phyloP scores from a whole-genome alignment of 2,888 invertebrate species.

The Eledona agricola region DNA sequence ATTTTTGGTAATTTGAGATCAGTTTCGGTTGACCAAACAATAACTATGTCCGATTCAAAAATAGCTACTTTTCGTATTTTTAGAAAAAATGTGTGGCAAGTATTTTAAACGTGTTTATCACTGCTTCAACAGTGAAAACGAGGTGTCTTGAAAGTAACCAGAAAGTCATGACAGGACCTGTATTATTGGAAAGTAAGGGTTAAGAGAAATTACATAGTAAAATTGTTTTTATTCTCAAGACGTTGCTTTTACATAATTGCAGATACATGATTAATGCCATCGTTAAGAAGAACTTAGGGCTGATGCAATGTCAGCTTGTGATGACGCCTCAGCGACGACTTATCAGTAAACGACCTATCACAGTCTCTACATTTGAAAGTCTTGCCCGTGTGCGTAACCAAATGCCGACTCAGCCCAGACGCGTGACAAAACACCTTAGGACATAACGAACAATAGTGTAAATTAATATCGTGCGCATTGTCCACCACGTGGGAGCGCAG shows the following conservation, averaged over 20 bases:
- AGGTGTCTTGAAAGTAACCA: too few species aligned
- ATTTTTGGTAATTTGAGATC: constrained; percentile 13
- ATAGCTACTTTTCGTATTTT: constrained; percentile 17
- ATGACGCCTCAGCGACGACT: constrained; percentile 76
- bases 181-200: too few species aligned
- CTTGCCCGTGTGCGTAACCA: constrained; percentile 72
- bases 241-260: too few species aligned
- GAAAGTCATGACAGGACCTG: too few species aligned
- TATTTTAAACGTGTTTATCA: too few species aligned
- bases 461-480: constrained; percentile 66
- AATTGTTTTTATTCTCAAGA: too few species aligned
- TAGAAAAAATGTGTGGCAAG: constrained; percentile 19
- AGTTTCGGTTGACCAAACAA: too few species aligned
- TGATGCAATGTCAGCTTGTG: constrained; percentile 59
- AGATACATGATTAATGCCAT: background rate
- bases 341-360: constrained; percentile 74
- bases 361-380: constrained; percentile 73
- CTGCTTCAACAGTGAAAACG: too few species aligned
- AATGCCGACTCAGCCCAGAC: constrained; percentile 75
- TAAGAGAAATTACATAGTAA: too few species aligned
- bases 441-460: constrained; percentile 74
- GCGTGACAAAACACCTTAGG: constrained; percentile 70
- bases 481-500: constrained; percentile 68
- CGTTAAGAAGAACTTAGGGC: constrained; percentile 37
- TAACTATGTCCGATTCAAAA: constrained; percentile 1